Base-by-base conservation (phyloP, 1,140 invertebrate genomes). In the Sitophilus oryzae region DNA sequence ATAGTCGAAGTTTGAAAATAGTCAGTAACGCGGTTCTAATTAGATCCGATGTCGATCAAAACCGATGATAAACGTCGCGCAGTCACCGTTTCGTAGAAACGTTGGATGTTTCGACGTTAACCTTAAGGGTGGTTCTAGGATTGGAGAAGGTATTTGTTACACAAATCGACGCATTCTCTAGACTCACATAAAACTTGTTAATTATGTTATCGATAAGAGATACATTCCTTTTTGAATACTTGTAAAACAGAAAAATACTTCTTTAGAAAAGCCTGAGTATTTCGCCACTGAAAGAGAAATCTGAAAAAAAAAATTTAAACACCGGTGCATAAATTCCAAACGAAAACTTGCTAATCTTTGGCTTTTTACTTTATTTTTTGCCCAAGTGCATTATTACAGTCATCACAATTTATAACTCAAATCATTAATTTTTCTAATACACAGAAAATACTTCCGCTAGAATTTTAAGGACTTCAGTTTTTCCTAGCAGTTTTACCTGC, bases 71-170 rank as follows among this genome's bases (percentile, higher is more conserved):
- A 40, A 14, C 38, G 5, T 15, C 5, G 5, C 14, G 14, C 19
- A 6, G 38, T 40, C 38, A 40, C 38, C 5, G 25, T 30, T 40
- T 40, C 38, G 8, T 15, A 40, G 38, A 40, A 40, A 40, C 38
- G 25, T 11, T 30, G 25, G 25, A 30, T 30, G 5, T 11, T 30
- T 5, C 5, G 11, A 6, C 11, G 25, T 30, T 11, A 11, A 30
- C 25, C 25, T n/a, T n/a, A n/a, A 11, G 25, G 25, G 25, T 30
- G 25, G 25, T 30, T 30, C 11, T 30, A 5, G 25, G 25, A n/a
- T n/a, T 30, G 25, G 25, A 5, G 25, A 30, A 30, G 25, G 25
- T n/a, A n/a, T n/a, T n/a, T n/a, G 25, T 30, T 30, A 30, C n/a
- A 30, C 25, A 30, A 30, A 30, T 30, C 25, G 25, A 11, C 25